These are phyloP conservation scores for Caenorhabditis sp. DNA, from an alignment of 2,888 invertebrate genomes.

Conservation along the genomic window DNA sequence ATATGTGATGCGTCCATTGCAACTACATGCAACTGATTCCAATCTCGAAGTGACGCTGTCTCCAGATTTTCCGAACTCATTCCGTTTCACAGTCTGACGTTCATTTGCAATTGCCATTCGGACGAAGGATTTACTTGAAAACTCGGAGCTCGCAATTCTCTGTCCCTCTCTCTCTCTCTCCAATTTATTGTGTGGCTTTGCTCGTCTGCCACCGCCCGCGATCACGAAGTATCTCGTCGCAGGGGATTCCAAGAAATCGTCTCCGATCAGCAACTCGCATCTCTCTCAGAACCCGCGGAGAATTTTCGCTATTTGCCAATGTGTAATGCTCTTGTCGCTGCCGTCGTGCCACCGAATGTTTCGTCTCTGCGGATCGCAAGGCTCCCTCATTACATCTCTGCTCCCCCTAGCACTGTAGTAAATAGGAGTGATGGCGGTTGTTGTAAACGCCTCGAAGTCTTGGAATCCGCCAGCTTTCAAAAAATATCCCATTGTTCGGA, in stretches of 20 bases:
- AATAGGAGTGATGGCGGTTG: slow-evolving; percentile 55
- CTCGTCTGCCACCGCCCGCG: slow-evolving; percentile 38
- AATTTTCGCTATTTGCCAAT: slow-evolving; percentile 53
- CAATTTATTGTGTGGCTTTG: slow-evolving; percentile 42
- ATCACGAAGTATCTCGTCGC: slow-evolving; percentile 34
- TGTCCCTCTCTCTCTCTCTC: slow-evolving; percentile 2
- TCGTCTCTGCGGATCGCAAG: slow-evolving; percentile 40
- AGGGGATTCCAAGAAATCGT: slow-evolving; percentile 53
- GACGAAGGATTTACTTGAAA: slow-evolving; percentile 28
- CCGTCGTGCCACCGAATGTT: slow-evolving; percentile 44
- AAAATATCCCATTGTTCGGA: slow-evolving; percentile 20
- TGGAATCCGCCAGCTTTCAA: slow-evolving; percentile 2
- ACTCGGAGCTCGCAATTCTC: slow-evolving; percentile 16
- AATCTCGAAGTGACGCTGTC: neutral
- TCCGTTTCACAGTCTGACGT: neutral
- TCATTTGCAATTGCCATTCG: slow-evolving; percentile 23
- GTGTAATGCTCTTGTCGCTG: slow-evolving; percentile 58
- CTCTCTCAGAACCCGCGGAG: slow-evolving; percentile 38
- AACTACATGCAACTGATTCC: neutral
- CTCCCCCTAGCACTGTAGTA: slow-evolving; percentile 52
- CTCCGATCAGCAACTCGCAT: slow-evolving; percentile 48
- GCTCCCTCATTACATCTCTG: slow-evolving; percentile 44
- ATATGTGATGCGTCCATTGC: no score
- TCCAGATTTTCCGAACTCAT: neutral
- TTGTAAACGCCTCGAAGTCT: slow-evolving; percentile 28